Conservation (phyloP, 2,113 vertebrate species). For the Bothrops jararaca region DNA sequence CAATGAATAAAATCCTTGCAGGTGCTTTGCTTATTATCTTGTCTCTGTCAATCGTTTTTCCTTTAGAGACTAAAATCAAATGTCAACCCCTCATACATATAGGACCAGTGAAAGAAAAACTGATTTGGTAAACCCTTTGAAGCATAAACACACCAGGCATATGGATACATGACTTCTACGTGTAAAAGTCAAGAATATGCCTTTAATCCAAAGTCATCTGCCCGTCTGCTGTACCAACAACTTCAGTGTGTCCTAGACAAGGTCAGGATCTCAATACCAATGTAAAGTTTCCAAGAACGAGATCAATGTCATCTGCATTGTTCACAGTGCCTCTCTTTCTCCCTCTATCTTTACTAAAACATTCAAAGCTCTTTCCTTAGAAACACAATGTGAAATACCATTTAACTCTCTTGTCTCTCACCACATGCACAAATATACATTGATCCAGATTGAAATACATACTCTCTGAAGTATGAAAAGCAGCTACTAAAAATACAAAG, state of each 20-base stretch:
- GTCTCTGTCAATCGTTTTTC: slow-evolving; percentile 52
- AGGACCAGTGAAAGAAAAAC: neutral
- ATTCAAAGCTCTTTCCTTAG: slow-evolving; percentile 8
- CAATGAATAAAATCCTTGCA: slow-evolving; percentile 11
- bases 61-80: slow-evolving; percentile 57
- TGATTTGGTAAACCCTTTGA: neutral
- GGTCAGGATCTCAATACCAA: slow-evolving; percentile 61
- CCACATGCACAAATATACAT: slow-evolving; percentile 13
- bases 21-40: slow-evolving; percentile 59
- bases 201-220: slow-evolving; percentile 56
- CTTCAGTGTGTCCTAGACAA: slow-evolving; percentile 62
- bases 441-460: slow-evolving; percentile 32
- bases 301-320: slow-evolving; percentile 55
- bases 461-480: slow-evolving; percentile 8
- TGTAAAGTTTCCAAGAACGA: slow-evolving; percentile 47
- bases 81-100: neutral
- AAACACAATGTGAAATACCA: neutral
- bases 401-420: neutral
- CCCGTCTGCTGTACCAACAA: slow-evolving; percentile 52
- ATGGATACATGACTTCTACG: neutral
- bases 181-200: slow-evolving; percentile 9
- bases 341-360: slow-evolving; percentile 14
- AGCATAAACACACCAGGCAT: neutral
- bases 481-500: slow-evolving; percentile 50
- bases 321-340: slow-evolving; percentile 19